Conservation (phyloP, 37 sponge, comb jelly and placozoan genomes). For the Cladorhizidae sp. region DNA sequence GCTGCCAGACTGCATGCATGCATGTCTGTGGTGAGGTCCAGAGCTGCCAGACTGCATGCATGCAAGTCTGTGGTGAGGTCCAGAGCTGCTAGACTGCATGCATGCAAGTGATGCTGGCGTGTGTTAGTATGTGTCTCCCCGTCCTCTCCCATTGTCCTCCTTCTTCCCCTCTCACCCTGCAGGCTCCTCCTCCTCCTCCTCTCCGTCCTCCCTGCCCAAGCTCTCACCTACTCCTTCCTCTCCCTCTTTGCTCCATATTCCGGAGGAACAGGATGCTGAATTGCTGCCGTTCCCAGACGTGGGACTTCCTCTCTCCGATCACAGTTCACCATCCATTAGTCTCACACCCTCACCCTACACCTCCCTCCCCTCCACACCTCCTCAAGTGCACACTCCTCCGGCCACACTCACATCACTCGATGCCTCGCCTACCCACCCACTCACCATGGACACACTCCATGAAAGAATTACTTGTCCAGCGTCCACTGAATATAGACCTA, state of each 20-base stretch:
- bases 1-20: too few species aligned
- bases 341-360: conserved; percentile 20
- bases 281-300: conserved; percentile 36
- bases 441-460: too few species aligned
- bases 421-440: too few species aligned
- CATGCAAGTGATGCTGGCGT: too few species aligned
- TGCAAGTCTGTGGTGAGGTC: too few species aligned
- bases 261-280: conserved; percentile 7
- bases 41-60: too few species aligned
- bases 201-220: neutral
- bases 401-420: neutral
- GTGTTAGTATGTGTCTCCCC: too few species aligned
- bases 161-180: neutral
- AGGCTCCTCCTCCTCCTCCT: conserved; percentile 1
- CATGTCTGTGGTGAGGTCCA: too few species aligned
- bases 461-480: neutral
- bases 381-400: conserved; percentile 5
- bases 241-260: neutral
- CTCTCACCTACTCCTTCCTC: neutral
- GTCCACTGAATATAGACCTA: neutral
- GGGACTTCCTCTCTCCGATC: conserved; percentile 9
- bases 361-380: conserved; percentile 27
- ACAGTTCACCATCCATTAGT: conserved; percentile 11
- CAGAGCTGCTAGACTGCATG: too few species aligned
- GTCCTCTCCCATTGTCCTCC: too few species aligned